These are phyloP conservation scores for Tiphia femorata DNA, from an alignment of 2,888 invertebrate species.

Conservation along the genomic window DNA sequence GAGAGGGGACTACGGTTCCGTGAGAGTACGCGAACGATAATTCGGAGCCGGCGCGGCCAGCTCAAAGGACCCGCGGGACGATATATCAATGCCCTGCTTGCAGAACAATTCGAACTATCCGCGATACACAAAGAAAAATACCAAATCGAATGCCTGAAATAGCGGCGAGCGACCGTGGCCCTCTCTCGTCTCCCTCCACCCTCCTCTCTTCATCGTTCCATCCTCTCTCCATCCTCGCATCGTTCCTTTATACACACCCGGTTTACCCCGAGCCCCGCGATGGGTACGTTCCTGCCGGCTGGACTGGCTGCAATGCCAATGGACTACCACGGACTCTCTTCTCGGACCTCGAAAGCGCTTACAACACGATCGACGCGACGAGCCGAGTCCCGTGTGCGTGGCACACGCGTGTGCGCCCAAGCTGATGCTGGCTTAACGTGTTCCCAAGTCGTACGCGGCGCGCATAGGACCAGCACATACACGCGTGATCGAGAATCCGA, in stretches of 20 bases:
- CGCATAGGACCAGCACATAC: background rate
- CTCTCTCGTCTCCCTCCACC: slow-evolving; percentile 34
- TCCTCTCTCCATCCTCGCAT: slow-evolving; percentile 5
- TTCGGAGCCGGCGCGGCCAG: slow-evolving; percentile 59
- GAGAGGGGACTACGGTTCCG: slow-evolving; percentile 39
- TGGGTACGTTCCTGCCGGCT: slow-evolving; percentile 25
- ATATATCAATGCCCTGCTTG: slow-evolving; percentile 69
- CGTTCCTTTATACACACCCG: slow-evolving; percentile 27
- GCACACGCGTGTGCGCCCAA: background rate
- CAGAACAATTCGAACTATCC: slow-evolving; percentile 69
- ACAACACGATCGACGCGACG: too few species aligned
- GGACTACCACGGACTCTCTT: slow-evolving; percentile 38
- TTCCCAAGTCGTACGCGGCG: background rate
- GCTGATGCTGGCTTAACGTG: too few species aligned
- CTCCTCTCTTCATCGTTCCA: slow-evolving; percentile 17
- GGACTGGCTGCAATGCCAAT: slow-evolving; percentile 39
- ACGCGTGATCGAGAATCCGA: slow-evolving; percentile 25
- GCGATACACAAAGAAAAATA: slow-evolving; percentile 70
- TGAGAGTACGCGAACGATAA: slow-evolving; percentile 65
- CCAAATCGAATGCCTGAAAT: slow-evolving; percentile 69
- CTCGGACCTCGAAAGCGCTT: too few species aligned
- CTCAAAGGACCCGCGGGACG: slow-evolving; percentile 69
- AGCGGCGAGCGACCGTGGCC: slow-evolving; percentile 54
- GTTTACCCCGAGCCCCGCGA: slow-evolving; percentile 29
- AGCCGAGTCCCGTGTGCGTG: slow-evolving; percentile 19